Evolutionary conservation across 2,888 invertebrate species (phyloP).

Genomic region (Lapara coniferarum): DNA sequence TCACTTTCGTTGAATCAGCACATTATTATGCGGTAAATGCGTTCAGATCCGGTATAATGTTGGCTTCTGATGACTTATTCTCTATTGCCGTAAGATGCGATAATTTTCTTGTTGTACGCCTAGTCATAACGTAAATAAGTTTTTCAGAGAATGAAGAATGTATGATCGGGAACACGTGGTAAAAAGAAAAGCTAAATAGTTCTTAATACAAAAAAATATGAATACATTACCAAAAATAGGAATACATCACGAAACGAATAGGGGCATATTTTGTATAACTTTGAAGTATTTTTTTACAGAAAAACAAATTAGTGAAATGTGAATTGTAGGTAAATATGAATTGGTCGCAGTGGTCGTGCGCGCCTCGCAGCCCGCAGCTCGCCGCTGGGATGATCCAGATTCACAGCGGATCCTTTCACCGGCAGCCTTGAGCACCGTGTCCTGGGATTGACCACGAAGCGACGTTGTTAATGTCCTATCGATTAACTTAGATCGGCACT

Average conservation of each 20-base stretch:
- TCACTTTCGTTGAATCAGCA: slow-evolving; percentile 18
- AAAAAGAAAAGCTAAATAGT: neutral
- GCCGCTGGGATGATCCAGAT: slow-evolving; percentile 79
- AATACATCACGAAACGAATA: too few relatives aligned
- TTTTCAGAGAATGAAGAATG: slow-evolving; percentile 1
- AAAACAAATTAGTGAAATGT: neutral
- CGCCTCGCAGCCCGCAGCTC: neutral
- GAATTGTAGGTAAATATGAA: neutral
- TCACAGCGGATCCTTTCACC: slow-evolving; percentile 76
- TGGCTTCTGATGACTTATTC: slow-evolving; percentile 13
- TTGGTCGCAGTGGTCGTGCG: neutral
- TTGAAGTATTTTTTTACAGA: neutral
- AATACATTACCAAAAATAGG: too few relatives aligned
- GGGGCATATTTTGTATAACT: too few relatives aligned
- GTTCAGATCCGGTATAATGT: slow-evolving; percentile 15
- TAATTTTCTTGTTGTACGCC: neutral
- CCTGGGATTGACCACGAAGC: slow-evolving; percentile 71
- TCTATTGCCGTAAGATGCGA: slow-evolving; percentile 12
- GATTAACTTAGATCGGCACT: slow-evolving; percentile 77
- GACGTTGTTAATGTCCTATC: slow-evolving; percentile 74
- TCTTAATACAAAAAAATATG: too few relatives aligned
- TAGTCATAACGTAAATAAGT: neutral
- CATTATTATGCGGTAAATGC: neutral
- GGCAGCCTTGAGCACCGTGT: slow-evolving; percentile 70
- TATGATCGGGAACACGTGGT: too few relatives aligned